Evolutionary conservation across 2,888 invertebrate species (phyloP), one percentile per base, ranked within the genome.

Genomic region (Phortica magna): DNA sequence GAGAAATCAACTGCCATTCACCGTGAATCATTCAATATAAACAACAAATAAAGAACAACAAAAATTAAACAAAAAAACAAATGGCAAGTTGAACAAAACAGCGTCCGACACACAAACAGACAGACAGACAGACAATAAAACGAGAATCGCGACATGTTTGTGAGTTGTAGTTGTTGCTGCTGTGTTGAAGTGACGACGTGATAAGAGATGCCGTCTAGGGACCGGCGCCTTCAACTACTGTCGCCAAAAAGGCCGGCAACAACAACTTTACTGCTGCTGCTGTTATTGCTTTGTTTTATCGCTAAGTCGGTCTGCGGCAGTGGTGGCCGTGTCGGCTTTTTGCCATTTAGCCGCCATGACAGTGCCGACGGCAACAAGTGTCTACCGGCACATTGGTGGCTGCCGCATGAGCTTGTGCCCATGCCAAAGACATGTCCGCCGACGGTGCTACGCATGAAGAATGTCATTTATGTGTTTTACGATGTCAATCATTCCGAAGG

Each of bases 401-500:
- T 12, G 17, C 17, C 6, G 22, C 41, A 39, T 9, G 19, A 1
- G 6, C 14, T 42, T 9, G 14, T 6, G n/a, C 75, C 17, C 14
- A 55, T 39, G 6, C 14, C 65, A 2, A 73, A 77, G 17, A 79
- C 78, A 1, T 87, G 87, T 12, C 88, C 88, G 1, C 19, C 65
- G 7, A 77, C 72, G 0, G 78, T 89, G 31, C 61, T 77, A 10
- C 71, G 77, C 1, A 71, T 87, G 41, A 81, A 82, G 0, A 90
- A 89, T 67, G 78, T 84, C 9, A 82, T 91, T 64, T 97, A 95
- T 88, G 92, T 99, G 75, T 93, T 99, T 71, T 99, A 98, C 92
- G 98, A 98, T 90, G 96, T 99, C 0, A 99, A 99, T 93, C 95
- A 95, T 2, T 95, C 96, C 0, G 99, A 99, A 93, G 99, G 99